Percentiles rank a stretch among this genome's conserved stretches.
These are phyloP conservation scores for Arbacia lixula DNA, from an alignment of 53 echinoderm and acorn worm species.

Conservation along the genomic window DNA sequence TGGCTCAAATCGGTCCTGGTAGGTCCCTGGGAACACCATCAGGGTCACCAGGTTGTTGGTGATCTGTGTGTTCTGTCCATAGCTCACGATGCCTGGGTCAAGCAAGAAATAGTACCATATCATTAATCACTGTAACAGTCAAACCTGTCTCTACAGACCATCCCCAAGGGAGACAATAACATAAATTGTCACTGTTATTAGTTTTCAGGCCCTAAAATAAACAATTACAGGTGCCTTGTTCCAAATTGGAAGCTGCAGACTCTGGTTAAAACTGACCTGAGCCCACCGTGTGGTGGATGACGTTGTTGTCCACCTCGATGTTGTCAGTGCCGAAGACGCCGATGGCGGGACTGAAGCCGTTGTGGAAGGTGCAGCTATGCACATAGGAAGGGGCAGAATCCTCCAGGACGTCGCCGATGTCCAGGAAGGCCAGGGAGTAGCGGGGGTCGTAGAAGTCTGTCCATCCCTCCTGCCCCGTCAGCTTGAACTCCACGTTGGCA, in stretches of 20 bases:
- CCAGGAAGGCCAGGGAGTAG: constrained; percentile 81
- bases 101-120: too few species aligned
- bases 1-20: constrained; percentile 71
- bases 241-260: too few species aligned
- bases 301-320: constrained; percentile 73
- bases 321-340: constrained; percentile 80
- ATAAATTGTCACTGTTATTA: too few species aligned
- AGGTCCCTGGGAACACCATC: constrained; percentile 84
- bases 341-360: constrained; percentile 85
- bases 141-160: too few species aligned
- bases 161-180: too few species aligned
- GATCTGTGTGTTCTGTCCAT: constrained; percentile 62
- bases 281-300: constrained; percentile 89
- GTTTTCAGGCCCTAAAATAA: too few species aligned
- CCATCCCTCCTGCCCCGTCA: constrained; percentile 85
- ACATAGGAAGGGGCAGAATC: constrained; percentile 69
- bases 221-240: too few species aligned
- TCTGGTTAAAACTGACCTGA: too few species aligned
- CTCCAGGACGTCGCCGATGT: constrained; percentile 65
- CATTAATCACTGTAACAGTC: too few species aligned
- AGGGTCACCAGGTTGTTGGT: constrained; percentile 77
- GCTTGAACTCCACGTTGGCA: constrained; percentile 82
- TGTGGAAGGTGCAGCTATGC: constrained; percentile 83
- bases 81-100: constrained; percentile 72
- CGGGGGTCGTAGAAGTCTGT: constrained; percentile 84